Base-by-base conservation (phyloP, 2,888 invertebrate genomes). In the Lamellibrachia satsuma region DNA sequence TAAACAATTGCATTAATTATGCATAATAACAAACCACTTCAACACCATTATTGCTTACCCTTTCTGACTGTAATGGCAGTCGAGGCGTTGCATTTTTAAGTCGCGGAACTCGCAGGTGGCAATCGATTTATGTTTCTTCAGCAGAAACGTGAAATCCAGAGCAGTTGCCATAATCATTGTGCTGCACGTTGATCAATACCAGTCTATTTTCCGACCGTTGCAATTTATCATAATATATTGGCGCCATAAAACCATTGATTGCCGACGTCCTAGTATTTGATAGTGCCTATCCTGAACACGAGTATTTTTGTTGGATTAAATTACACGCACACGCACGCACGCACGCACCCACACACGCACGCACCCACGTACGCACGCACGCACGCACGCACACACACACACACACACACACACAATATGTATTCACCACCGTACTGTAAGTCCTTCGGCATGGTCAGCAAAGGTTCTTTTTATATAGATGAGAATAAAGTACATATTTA, bases 151-250 rank as follows among this genome's bases (percentile, higher is more conserved):
- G 39, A 39, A 39, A 39, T 39, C 39, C 39, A 1, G 39, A 22
- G 75, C 75, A 75, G 75, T 6, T 22, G 75, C 15, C 75, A 75
- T 22, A 22, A 75, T 75, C 22, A 15, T 75, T 75, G 15, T 22
- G 75, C 75, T 75, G 75, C 75, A 75, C 75, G n/a, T 11, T 75
- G n/a, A 75, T 75, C 75, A 75, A 75, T 75, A 75, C 75, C 22
- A 75, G 75, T 75, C n/a, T 75, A 75, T 3, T 75, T n/a, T 75
- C 75, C 75, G 75, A 22, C 75, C 15, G 4, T 22, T n/a, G 22
- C 75, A 6, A 75, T 75, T 75, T 75, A 75, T 75, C 75, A 75
- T 75, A 75, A 75, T 75, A 75, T 22, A 75, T 75, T 15, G 75
- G 15, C 75, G 75, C 75, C 75, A 75, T 75, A 75, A 75, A 75